These are phyloP conservation scores for Acanthopleura granulata DNA, from an alignment of 2,888 invertebrate species.

Conservation along the genomic window DNA sequence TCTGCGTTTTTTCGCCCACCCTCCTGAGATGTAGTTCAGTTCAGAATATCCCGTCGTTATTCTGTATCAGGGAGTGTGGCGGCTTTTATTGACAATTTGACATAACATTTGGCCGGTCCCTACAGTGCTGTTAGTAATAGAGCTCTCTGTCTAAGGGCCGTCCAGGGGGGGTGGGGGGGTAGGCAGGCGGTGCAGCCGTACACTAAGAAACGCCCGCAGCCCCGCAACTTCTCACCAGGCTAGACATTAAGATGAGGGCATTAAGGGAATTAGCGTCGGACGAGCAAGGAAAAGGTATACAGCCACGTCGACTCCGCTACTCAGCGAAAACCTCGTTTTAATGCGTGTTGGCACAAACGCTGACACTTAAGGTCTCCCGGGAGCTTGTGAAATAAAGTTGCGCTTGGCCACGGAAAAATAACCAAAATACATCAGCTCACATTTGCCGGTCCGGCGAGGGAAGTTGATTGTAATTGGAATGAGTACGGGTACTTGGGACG, in stretches of 20 bases:
- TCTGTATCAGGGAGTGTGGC: neutral
- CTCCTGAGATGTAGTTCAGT: neutral
- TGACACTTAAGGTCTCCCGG: neutral
- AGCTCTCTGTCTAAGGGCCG: neutral
- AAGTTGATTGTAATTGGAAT: constrained; percentile 12
- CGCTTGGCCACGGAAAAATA: neutral
- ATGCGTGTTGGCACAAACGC: neutral
- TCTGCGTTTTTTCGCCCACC: too few species aligned
- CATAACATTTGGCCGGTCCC: neutral
- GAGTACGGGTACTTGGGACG: constrained; percentile 5
- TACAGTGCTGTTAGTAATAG: neutral
- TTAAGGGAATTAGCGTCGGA: too few species aligned
- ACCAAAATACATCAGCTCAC: constrained; percentile 7
- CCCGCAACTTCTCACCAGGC: neutral
- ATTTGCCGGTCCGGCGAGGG: neutral
- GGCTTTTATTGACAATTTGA: constrained; percentile 12
- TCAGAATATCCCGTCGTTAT: neutral
- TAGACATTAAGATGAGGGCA: neutral
- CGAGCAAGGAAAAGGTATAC: neutral
- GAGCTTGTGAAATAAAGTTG: neutral
- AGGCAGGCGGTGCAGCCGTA: neutral
- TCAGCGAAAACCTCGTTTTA: neutral
- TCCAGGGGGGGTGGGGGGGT: neutral
- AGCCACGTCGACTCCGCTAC: neutral
- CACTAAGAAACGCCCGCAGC: neutral